A percentile compares a stretch with the other conserved stretches of the same genome.
These are phyloP conservation scores for Ostrea edulis DNA, from an alignment of 1,140 invertebrate species.

Conservation along the genomic window DNA sequence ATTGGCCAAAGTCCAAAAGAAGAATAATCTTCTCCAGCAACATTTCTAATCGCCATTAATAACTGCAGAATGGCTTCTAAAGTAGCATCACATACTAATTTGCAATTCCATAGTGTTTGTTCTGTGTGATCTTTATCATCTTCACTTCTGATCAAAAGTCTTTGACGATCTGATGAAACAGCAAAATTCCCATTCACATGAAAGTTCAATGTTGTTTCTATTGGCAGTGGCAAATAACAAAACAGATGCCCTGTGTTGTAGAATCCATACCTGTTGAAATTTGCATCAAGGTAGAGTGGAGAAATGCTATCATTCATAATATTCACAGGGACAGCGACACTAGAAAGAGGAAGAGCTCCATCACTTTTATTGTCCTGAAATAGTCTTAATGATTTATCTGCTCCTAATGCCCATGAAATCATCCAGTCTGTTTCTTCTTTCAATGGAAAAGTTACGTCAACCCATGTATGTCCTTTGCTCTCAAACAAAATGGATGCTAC, in stretches of 20 bases:
- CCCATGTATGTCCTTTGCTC: background rate
- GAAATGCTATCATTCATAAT: slow-evolving; percentile 1
- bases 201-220: slow-evolving; percentile 30
- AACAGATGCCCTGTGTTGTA: slow-evolving; percentile 48
- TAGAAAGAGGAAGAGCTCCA: slow-evolving; percentile 48
- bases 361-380: background rate
- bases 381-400: background rate
- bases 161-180: slow-evolving; percentile 42
- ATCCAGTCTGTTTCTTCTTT: background rate
- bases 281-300: background rate
- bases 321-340: slow-evolving; percentile 48
- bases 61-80: slow-evolving; percentile 37
- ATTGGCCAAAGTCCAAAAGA: slow-evolving; percentile 1
- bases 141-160: slow-evolving; percentile 38
- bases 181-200: slow-evolving; percentile 56
- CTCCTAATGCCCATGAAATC: background rate
- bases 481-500: background rate
- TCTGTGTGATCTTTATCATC: slow-evolving; percentile 52
- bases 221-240: slow-evolving; percentile 51
- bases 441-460: background rate
- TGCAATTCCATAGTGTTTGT: slow-evolving; percentile 45
- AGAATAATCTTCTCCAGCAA: background rate
- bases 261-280: slow-evolving; percentile 37
- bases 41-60: background rate
- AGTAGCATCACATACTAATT: slow-evolving; percentile 47